Conservation (phyloP, 2,113 vertebrate genomes). For the Astatoreochromis straeleni region DNA sequence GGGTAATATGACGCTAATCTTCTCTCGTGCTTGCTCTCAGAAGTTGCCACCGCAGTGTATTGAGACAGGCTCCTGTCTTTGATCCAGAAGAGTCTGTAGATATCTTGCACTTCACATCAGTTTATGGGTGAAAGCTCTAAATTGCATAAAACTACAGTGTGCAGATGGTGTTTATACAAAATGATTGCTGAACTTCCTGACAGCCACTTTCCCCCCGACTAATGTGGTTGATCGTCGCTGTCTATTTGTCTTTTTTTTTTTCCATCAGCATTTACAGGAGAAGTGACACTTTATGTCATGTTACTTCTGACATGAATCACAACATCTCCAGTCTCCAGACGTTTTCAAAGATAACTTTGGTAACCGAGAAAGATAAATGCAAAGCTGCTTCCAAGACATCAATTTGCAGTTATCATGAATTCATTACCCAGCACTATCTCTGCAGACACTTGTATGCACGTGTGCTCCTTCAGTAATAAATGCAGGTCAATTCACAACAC, state of each 20-base stretch:
- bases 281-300: not conserved
- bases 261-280: not conserved
- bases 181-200: not conserved
- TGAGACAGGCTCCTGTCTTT: conserved; percentile 28
- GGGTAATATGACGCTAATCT: conserved; percentile 32
- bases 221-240: not conserved
- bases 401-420: not conserved
- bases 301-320: not conserved
- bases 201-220: not conserved
- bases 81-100: conserved; percentile 11
- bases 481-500: not conserved
- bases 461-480: not conserved
- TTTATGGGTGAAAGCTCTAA: not conserved
- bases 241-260: not conserved
- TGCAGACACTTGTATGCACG: not conserved
- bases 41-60: conserved; percentile 21
- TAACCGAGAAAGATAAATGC: not conserved
- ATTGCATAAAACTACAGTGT: not conserved
- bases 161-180: not conserved
- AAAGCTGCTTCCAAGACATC: not conserved
- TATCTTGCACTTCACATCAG: not conserved
- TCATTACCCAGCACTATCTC: not conserved
- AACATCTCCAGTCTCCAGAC: not conserved
- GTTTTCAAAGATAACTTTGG: not conserved
- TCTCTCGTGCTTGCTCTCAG: not conserved